Percentiles rank a stretch among this genome's conserved stretches.
phyloP scores from a whole-genome alignment of 2,888 invertebrate species.

The Bruchidius siliquastri region DNA sequence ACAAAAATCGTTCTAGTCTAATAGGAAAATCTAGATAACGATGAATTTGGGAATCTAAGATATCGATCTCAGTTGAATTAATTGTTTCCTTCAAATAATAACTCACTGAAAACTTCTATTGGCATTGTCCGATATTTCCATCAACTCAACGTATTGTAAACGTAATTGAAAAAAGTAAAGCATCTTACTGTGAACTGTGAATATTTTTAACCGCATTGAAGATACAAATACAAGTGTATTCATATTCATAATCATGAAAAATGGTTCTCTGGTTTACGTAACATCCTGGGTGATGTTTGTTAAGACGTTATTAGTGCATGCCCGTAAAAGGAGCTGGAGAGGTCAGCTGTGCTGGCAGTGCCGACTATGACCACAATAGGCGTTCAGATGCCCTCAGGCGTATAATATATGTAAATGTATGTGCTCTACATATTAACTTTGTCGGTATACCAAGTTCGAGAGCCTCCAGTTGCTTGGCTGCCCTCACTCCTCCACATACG shows the following conservation, averaged over 20 bases:
- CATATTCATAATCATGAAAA: neutral
- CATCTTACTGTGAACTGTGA: neutral
- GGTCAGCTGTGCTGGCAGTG: neutral
- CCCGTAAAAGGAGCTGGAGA: neutral
- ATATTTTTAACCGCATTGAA: neutral
- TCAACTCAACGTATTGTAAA: neutral
- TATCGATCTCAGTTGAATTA: too few relatives aligned
- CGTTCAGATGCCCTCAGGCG: conserved; percentile 23
- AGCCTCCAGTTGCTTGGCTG: conserved; percentile 28
- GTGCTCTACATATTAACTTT: conserved; percentile 48
- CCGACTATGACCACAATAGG: neutral
- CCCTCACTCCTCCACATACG: conserved; percentile 27
- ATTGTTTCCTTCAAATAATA: too few relatives aligned
- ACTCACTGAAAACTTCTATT: too few relatives aligned
- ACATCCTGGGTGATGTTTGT: neutral
- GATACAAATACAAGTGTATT: neutral
- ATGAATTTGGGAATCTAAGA: too few relatives aligned
- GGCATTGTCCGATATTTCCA: too few relatives aligned
- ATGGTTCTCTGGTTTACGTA: neutral
- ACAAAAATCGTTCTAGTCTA: too few relatives aligned
- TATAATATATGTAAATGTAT: conserved; percentile 46
- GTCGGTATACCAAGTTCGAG: conserved; percentile 39
- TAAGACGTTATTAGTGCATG: neutral
- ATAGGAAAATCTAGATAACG: too few relatives aligned
- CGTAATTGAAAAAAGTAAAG: neutral